Base-by-base conservation (phyloP, 2,797 vertebrate species). In the Cichlasoma orientale region DNA sequence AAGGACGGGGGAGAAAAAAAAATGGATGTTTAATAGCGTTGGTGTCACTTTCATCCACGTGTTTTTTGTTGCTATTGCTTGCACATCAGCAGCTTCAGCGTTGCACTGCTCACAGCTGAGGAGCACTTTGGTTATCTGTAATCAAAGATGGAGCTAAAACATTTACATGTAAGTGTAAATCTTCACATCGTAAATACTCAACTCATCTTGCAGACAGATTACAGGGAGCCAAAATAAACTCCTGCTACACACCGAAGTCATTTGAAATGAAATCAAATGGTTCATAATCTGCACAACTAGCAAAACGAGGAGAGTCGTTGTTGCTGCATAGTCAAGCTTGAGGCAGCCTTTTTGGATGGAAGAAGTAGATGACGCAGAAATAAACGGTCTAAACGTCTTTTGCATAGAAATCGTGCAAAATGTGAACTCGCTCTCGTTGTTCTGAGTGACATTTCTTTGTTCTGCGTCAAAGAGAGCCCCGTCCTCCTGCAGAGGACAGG, bases 371-470 rank as follows among this genome's bases (percentile, higher is more conserved):
- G 59, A 47, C 18, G 41, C 19, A 27, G 1, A 27, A 19, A 66
- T 47, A 18, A 66, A 47, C 9, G 0, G 23, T 66, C 18, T 66
- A 66, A 47, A 66, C 1, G 21, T 47, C 41, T 47, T 27, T 27
- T 0, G 0, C 9, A 66, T 12, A 66, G 38, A 27, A 66, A 18
- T 3, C 0, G 11, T 41, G 38, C 56, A 27, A 44, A 29, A n/a
- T 0, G 2, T 63, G 79, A 52, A 4, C 33, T 38, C 4, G 5
- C 19, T 75, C 25, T 77, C 36, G 10, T 80, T 75, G 80, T 58
- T 84, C 61, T 75, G 18, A 16, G 41, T 41, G 55, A 59, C 55
- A 53, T 41, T 72, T 78, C 21, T 79, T 85, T 83, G 44, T 80
- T 82, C 53, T 14, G 18, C 54, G 63, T 68, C 23, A 82, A 56